phyloP scores from a whole-genome alignment of 2,797 vertebrate genomes.

The Acanthiza pusilla region DNA sequence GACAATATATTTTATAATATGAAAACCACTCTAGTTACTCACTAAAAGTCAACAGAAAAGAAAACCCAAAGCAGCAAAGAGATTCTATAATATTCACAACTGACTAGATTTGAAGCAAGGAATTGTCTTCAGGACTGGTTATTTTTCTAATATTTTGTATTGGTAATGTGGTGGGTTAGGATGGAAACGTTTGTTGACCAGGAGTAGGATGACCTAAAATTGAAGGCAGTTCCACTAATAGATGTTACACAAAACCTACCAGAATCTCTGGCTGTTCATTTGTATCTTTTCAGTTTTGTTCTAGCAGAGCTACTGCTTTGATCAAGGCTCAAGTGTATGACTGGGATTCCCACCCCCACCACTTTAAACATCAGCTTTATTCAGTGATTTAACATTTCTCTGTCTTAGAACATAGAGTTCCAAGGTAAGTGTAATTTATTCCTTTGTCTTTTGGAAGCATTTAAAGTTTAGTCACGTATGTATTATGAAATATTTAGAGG shows the following conservation, averaged over 20 bases:
- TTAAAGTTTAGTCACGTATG: neutral
- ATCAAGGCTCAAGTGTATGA: neutral
- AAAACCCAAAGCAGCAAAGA: neutral
- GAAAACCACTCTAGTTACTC: neutral
- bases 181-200: neutral
- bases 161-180: neutral
- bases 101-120: neutral
- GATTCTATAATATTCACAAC: neutral
- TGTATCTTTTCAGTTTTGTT: neutral
- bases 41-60: neutral
- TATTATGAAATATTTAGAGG: constrained; percentile 22
- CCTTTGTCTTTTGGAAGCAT: neutral
- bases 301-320: neutral
- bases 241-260: neutral
- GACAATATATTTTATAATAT: neutral
- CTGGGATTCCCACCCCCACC: neutral
- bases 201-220: neutral
- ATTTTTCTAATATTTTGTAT: neutral
- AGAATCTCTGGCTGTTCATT: neutral
- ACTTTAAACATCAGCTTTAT: neutral
- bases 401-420: neutral
- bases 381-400: neutral
- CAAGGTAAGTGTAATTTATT: neutral
- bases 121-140: neutral
- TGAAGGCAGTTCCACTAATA: neutral